Evolutionary conservation across 2,888 invertebrate species (phyloP).

Genomic region (Orthosia cruda): DNA sequence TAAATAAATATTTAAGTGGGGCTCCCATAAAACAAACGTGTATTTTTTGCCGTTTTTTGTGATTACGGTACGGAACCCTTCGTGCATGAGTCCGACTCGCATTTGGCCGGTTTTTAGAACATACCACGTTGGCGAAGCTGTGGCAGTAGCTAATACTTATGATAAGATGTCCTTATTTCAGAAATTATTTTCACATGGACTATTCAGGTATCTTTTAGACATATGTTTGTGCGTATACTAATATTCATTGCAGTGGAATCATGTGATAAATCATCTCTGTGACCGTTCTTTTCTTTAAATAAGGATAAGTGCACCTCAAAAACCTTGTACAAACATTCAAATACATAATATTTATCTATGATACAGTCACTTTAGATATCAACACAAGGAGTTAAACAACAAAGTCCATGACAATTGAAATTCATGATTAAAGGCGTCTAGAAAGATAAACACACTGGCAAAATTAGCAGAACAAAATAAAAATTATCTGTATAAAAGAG

Average conservation of each 20-base stretch:
- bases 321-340: not conserved
- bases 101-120: too few species aligned
- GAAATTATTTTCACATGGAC: too few species aligned
- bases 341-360: not conserved
- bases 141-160: too few species aligned
- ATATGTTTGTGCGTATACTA: not conserved
- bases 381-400: not conserved
- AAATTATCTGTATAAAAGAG: too few species aligned
- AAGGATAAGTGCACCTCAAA: not conserved
- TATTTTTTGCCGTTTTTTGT: too few species aligned
- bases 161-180: too few species aligned
- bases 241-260: not conserved
- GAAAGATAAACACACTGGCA: not conserved
- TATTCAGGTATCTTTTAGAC: not conserved
- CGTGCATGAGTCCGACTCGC: too few species aligned
- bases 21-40: too few species aligned
- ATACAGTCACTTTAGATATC: not conserved
- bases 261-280: not conserved
- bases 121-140: too few species aligned
- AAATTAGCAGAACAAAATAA: too few species aligned
- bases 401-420: conserved; percentile 15
- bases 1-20: too few species aligned
- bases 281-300: not conserved
- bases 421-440: conserved; percentile 1
- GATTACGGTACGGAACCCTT: too few species aligned